Evolutionary conservation across 2,113 vertebrate species (phyloP).

Genomic region (Hassar affinis): DNA sequence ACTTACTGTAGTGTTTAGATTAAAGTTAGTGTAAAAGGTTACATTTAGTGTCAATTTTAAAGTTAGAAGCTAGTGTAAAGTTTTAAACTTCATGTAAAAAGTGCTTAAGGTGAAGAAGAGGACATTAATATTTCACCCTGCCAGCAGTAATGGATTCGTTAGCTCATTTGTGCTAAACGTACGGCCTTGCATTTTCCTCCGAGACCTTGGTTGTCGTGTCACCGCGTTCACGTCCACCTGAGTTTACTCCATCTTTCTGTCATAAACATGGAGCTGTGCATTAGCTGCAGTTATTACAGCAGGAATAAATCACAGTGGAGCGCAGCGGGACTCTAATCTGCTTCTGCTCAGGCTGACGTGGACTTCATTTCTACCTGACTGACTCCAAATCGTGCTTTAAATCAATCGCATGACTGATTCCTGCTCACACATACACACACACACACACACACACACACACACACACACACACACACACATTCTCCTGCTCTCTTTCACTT

Average conservation of each 20-base stretch:
- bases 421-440: slow-evolving; percentile 25
- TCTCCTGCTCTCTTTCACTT: background rate
- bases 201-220: background rate
- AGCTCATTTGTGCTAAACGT: background rate
- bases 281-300: slow-evolving; percentile 9
- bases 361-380: slow-evolving; percentile 45
- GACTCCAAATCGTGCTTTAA: slow-evolving; percentile 50
- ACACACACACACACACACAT: slow-evolving; percentile 1
- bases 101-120: background rate
- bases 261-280: slow-evolving; percentile 7
- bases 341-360: slow-evolving; percentile 23
- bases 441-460: slow-evolving; percentile 32
- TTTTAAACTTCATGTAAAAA: background rate
- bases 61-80: background rate
- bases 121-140: background rate
- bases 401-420: slow-evolving; percentile 53
- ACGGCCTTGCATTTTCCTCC: background rate
- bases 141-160: background rate
- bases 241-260: background rate
- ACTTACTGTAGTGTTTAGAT: too few species aligned
- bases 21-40: background rate
- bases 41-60: background rate
- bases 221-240: background rate
- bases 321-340: slow-evolving; percentile 24
- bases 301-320: slow-evolving; percentile 18